Evolutionary conservation across 2,888 invertebrate genomes (phyloP).

Genomic region (Plebejus melissa): DNA sequence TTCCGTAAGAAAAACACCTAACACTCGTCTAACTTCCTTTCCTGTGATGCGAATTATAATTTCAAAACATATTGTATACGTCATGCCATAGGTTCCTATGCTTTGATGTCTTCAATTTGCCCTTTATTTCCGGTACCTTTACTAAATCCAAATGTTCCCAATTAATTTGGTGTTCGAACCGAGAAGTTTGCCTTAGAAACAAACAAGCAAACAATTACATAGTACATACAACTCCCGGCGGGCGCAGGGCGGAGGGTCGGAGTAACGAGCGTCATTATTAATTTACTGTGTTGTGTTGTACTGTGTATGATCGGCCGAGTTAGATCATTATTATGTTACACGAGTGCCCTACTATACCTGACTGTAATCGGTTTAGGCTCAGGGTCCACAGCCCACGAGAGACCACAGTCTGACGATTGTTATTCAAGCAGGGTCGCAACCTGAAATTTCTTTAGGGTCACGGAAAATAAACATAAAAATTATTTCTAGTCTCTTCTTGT

Average conservation of each 20-base stretch:
- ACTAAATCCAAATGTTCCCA: not conserved
- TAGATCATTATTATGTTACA: not conserved
- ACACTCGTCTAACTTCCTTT: too few relatives aligned
- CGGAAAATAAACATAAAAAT: too few relatives aligned
- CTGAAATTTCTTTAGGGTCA: too few relatives aligned
- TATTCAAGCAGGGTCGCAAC: too few relatives aligned
- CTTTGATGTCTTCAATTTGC: not conserved
- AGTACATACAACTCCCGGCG: not conserved
- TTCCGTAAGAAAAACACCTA: too few relatives aligned
- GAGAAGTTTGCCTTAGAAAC: not conserved
- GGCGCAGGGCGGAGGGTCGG: not conserved
- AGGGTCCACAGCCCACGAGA: not conserved
- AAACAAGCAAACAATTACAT: constrained; percentile 7
- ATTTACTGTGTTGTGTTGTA: not conserved
- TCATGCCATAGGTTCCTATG: not conserved
- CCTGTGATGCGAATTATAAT: too few relatives aligned
- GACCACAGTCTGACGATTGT: not conserved
- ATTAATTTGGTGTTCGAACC: not conserved
- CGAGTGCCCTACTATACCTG: not conserved
- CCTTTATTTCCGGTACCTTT: not conserved
- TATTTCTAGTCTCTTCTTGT: too few relatives aligned
- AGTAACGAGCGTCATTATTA: constrained; percentile 8
- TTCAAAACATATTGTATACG: too few relatives aligned
- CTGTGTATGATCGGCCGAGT: constrained; percentile 9
- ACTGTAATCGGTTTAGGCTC: not conserved